Conservation (phyloP, 2,888 invertebrate species). For the Falcaria lacertinaria region DNA sequence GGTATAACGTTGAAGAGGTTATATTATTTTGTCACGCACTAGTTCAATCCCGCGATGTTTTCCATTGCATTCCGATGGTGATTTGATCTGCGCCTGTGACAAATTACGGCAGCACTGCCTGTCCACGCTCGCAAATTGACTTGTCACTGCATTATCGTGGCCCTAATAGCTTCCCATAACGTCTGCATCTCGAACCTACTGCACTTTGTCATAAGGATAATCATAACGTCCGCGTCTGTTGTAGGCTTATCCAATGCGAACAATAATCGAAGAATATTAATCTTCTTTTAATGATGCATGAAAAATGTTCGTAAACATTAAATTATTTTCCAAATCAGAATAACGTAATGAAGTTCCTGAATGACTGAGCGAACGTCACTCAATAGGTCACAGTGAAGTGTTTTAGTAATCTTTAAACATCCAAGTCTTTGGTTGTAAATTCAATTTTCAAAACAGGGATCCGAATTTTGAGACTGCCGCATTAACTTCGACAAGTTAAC, state of each 20-base stretch:
- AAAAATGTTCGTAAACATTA: too few relatives aligned
- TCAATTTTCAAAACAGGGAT: constrained; percentile 19
- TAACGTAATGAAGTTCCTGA: constrained; percentile 10
- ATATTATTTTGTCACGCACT: constrained; percentile 17
- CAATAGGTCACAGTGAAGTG: not conserved
- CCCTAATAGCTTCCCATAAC: constrained; percentile 27
- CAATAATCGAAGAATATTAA: too few relatives aligned
- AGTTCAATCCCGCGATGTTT: constrained; percentile 11
- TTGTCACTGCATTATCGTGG: constrained; percentile 37
- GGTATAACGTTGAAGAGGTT: not conserved
- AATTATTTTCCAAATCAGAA: too few relatives aligned
- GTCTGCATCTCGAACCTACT: constrained; percentile 1
- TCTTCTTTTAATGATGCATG: too few relatives aligned
- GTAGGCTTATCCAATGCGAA: too few relatives aligned
- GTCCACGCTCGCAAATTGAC: constrained; percentile 40
- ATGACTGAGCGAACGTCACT: constrained; percentile 6
- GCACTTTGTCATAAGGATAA: not conserved
- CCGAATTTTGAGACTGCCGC: constrained; percentile 15
- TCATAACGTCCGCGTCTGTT: not conserved
- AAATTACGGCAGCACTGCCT: constrained; percentile 25
- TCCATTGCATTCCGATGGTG: constrained; percentile 37
- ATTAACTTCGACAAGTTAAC: constrained; percentile 40
- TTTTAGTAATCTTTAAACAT: constrained; percentile 5
- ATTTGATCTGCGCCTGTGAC: constrained; percentile 41
- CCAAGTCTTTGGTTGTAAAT: constrained; percentile 10